Evolutionary conservation across 2,797 vertebrate species (phyloP).

Genomic region (Epinephelus malabaricus): DNA sequence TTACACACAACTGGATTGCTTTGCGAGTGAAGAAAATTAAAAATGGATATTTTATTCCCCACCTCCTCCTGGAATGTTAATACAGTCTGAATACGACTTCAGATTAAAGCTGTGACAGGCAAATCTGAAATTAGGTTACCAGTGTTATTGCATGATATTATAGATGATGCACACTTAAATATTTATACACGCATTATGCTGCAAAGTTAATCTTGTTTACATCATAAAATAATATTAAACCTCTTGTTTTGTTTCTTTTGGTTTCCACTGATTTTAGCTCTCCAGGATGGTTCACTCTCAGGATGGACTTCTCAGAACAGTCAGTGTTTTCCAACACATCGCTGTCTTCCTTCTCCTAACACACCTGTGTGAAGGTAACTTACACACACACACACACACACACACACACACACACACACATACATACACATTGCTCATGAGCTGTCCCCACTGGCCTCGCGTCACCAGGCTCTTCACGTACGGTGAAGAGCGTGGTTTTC

Average conservation of each 20-base stretch:
- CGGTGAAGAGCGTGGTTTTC: too few species aligned
- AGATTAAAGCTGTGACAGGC: not conserved
- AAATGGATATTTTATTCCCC: not conserved
- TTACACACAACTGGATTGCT: not conserved
- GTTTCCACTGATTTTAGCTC: not conserved
- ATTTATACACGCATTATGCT: not conserved
- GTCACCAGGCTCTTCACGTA: too few species aligned
- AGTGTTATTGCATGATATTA: not conserved
- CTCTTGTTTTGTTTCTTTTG: too few species aligned
- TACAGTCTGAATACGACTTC: not conserved
- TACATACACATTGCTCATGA: too few species aligned
- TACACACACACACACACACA: not conserved
- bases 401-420: not conserved
- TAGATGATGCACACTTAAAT: not conserved
- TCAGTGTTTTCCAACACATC: rapidly evolving
- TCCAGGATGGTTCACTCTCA: not conserved
- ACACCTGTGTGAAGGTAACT: constrained; percentile 6
- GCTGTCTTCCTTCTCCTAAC: not conserved
- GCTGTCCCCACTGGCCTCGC: too few species aligned
- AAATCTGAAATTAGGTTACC: not conserved
- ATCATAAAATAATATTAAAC: not conserved
- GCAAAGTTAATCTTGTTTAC: not conserved
- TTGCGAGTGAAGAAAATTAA: not conserved
- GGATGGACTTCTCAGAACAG: not conserved
- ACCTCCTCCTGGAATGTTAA: not conserved